Evolutionary conservation across 1,140 invertebrate species (phyloP).

Genomic region (Sycobia sp.): DNA sequence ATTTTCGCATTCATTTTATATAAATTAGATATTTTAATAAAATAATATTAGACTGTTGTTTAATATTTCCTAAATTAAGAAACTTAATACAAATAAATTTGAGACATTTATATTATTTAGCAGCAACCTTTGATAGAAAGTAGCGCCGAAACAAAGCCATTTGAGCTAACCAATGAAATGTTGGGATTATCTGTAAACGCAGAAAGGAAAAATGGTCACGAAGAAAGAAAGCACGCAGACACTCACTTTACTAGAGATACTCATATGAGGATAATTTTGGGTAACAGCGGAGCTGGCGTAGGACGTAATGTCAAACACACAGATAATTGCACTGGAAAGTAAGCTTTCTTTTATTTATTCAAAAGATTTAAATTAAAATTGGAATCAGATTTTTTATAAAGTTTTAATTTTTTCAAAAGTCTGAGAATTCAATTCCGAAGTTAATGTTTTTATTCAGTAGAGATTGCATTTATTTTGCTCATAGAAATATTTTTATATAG

Average conservation of each 20-base stretch:
- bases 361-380: not conserved
- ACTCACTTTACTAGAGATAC: conserved; percentile 83
- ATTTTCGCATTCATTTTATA: too few relatives aligned
- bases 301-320: conserved; percentile 61
- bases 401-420: not conserved
- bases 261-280: conserved; percentile 88
- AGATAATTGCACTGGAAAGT: conserved; percentile 56
- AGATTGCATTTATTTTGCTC: too few relatives aligned
- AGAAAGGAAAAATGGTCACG: conserved; percentile 50
- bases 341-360: conserved; percentile 32
- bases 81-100: too few relatives aligned
- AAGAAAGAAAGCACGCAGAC: conserved; percentile 60
- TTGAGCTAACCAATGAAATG: conserved; percentile 60
- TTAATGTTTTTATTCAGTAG: too few relatives aligned
- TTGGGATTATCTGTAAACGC: conserved; percentile 51
- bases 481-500: too few relatives aligned
- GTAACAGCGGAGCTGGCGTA: conserved; percentile 64
- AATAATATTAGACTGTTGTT: too few relatives aligned
- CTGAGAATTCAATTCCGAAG: too few relatives aligned
- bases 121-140: conserved; percentile 46
- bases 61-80: too few relatives aligned
- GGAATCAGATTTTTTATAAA: not conserved
- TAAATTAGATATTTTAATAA: too few relatives aligned
- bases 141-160: conserved; percentile 50
- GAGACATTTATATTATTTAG: not conserved